Evolutionary conservation across 1,140 invertebrate genomes (phyloP).

Genomic region (Rhyzopertha dominica): DNA sequence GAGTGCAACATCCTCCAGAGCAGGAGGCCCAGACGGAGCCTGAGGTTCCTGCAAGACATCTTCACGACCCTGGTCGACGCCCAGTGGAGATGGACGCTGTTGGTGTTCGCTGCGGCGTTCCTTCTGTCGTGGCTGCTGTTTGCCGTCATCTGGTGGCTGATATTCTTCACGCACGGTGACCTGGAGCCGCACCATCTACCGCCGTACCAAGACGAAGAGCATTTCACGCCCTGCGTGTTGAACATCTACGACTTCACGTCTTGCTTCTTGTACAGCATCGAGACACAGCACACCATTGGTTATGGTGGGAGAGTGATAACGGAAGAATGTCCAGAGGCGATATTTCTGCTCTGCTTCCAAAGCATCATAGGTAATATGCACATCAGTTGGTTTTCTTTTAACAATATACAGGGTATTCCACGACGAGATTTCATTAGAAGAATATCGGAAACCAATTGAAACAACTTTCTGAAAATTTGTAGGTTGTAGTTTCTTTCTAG

Average conservation of each 20-base stretch:
- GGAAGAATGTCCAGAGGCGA: constrained; percentile 92
- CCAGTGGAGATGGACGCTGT: constrained; percentile 94
- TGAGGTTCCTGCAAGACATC: constrained; percentile 78
- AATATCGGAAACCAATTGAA: no score
- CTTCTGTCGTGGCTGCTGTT: constrained; percentile 89
- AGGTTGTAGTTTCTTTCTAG: no score
- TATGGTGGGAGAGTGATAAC: constrained; percentile 69
- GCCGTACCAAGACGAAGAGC: constrained; percentile 57
- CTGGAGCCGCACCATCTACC: constrained; percentile 70
- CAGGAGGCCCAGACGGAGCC: constrained; percentile 72
- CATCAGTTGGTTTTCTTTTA: no score
- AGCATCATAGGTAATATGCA: constrained; percentile 90
- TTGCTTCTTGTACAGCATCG: constrained; percentile 87
- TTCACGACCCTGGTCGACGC: constrained; percentile 82
- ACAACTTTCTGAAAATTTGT: no score
- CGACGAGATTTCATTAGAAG: no score
- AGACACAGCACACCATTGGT: constrained; percentile 89
- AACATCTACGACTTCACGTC: constrained; percentile 79
- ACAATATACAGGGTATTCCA: no score
- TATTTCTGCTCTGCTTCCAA: constrained; percentile 96
- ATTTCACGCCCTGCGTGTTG: constrained; percentile 79
- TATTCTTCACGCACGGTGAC: constrained; percentile 89
- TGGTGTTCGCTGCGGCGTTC: constrained; percentile 89
- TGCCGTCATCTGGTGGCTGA: constrained; percentile 89
- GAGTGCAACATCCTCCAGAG: constrained; percentile 89